Evolutionary conservation across 2,888 invertebrate species (phyloP).

Genomic region (Clunio marinus): DNA sequence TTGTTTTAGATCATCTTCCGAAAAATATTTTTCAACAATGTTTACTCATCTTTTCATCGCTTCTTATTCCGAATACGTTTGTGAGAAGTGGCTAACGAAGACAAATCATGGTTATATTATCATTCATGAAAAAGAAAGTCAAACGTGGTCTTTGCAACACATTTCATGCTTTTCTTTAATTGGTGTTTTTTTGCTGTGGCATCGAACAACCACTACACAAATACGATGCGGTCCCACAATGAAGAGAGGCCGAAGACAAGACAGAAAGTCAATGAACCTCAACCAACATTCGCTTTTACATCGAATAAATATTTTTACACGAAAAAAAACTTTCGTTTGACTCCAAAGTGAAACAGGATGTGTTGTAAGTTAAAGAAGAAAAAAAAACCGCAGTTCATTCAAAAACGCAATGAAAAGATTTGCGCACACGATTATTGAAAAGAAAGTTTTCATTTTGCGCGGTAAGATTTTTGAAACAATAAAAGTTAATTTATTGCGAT

Average conservation of each 20-base stretch:
- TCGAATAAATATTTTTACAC: background rate
- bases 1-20: no score
- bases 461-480: no score
- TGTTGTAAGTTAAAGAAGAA: background rate
- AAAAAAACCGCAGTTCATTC: background rate
- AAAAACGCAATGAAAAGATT: background rate
- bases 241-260: no score
- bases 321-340: conserved; percentile 8
- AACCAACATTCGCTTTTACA: background rate
- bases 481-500: no score
- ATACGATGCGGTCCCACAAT: no score
- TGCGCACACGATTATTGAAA: conserved; percentile 3
- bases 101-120: conserved; percentile 15
- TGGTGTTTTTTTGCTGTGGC: background rate
- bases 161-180: background rate
- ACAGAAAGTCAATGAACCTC: background rate
- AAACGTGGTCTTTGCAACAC: conserved; percentile 20
- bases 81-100: no score
- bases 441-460: conserved; percentile 16
- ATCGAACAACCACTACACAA: no score
- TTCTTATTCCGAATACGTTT: no score
- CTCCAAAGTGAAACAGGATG: conserved; percentile 14
- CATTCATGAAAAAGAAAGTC: conserved; percentile 38
- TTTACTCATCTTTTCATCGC: no score
- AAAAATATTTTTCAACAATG: no score